phyloP scores from a whole-genome alignment of 1,140 invertebrate species.

The Lepidotrigona ventralis region DNA sequence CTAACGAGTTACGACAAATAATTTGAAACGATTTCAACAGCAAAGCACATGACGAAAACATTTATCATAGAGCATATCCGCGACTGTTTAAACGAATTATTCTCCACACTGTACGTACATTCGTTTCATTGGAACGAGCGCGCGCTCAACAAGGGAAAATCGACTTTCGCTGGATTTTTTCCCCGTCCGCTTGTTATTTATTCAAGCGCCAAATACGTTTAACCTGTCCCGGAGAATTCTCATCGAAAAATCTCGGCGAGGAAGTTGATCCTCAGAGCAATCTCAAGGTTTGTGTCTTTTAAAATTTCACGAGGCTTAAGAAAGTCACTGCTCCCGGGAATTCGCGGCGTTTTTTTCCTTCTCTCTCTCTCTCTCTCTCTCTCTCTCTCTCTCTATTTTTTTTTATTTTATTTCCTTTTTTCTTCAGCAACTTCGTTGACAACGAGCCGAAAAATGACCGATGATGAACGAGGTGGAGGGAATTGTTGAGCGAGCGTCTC shows the following conservation, averaged over 20 bases:
- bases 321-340: background rate
- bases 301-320: constrained; percentile 35
- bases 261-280: constrained; percentile 8
- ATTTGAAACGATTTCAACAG: background rate
- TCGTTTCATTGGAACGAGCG: background rate
- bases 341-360: background rate
- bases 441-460: background rate
- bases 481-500: constrained; percentile 1
- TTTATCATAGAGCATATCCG: background rate
- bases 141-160: background rate
- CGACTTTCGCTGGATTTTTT: background rate
- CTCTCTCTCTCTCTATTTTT: no score
- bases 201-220: constrained; percentile 25
- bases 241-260: constrained; percentile 16
- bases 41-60: background rate
- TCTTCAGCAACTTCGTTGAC: background rate
- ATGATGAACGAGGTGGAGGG: no score
- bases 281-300: constrained; percentile 7
- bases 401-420: background rate
- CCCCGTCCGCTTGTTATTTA: constrained; percentile 5
- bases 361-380: background rate
- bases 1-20: background rate
- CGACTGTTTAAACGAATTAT: background rate
- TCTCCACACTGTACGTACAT: background rate
- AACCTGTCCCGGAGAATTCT: constrained; percentile 13